Base-by-base conservation (phyloP, 2,888 invertebrate genomes). In the Brachyptera risi region DNA sequence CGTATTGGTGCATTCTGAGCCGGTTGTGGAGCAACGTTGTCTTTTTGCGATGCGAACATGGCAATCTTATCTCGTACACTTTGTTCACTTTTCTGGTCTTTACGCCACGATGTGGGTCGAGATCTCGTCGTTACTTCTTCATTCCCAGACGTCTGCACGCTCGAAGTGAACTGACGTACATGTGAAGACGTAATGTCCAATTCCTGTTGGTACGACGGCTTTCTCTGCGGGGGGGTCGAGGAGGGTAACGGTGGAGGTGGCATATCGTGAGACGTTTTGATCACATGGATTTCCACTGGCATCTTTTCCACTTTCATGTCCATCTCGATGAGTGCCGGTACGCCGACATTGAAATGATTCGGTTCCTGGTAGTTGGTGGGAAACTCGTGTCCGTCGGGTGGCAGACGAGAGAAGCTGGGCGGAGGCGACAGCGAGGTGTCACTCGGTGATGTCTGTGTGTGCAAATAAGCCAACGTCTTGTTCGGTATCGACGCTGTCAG, bases 1-100 rank as follows among this genome's bases (percentile, higher is more conserved):
- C 40, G 47, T n/a, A 31, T 40, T n/a, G 59, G 51, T 11, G 11
- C 17, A 3, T 21, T 26, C n/a, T 57, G 7, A 9, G 54, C 62
- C 15, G 56, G 37, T 17, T 58, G 61, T 4, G 40, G 40, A 38
- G 17, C 15, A 11, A 19, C 15, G 9, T 19, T 44, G 21, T 44
- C 44, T 11, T 44, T 21, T 21, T 44, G 44, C 5, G 44, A 44
- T 4, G 44, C 90, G 75, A 92, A 92, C 87, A 91, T 89, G 61
- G 91, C 91, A 69, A 92, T 92, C 77, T 91, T 91, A 72, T 91
- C 91, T 70, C 87, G 84, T 59, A 92, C 90, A 70, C 90, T 90
- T 67, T 84, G 85, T 74, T 88, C 88, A 65, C 89, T 89, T 71
- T 86, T 85, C 68, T 89, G 88, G 75, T 90, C 88, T 74, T 88